These are phyloP conservation scores for Metaphire vulgaris DNA, from an alignment of 1,140 invertebrate species.

Conservation along the genomic window DNA sequence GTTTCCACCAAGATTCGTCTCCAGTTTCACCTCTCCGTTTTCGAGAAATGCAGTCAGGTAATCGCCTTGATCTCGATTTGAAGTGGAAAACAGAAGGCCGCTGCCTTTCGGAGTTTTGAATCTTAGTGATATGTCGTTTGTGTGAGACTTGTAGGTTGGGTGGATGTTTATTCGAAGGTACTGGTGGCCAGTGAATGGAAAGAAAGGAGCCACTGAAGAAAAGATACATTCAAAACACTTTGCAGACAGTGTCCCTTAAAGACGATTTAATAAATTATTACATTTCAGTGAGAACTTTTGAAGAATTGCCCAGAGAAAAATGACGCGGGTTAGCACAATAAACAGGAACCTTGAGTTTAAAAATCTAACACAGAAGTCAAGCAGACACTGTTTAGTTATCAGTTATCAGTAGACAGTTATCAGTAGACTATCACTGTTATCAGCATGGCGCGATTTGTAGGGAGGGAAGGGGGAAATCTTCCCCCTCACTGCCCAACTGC, in stretches of 20 bases:
- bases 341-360: no score
- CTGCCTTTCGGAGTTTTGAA: conserved; percentile 38
- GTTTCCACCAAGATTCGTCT: conserved; percentile 37
- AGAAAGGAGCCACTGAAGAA: conserved; percentile 37
- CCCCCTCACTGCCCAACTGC: no score
- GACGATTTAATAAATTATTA: background rate
- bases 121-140: conserved; percentile 42
- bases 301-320: background rate
- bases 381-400: no score
- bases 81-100: conserved; percentile 40
- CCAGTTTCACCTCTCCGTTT: conserved; percentile 37
- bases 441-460: no score
- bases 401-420: no score
- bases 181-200: conserved; percentile 36
- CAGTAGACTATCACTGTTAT: no score
- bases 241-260: background rate
- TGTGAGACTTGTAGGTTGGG: conserved; percentile 33
- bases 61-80: conserved; percentile 26
- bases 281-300: background rate
- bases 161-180: conserved; percentile 26
- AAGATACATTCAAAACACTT: background rate
- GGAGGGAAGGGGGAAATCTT: no score
- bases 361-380: no score
- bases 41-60: conserved; percentile 37
- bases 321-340: background rate